Percentiles rank a stretch among this genome's conserved stretches.
Conservation (phyloP, 2,888 invertebrate genomes). For the Hylaea fasciaria region DNA sequence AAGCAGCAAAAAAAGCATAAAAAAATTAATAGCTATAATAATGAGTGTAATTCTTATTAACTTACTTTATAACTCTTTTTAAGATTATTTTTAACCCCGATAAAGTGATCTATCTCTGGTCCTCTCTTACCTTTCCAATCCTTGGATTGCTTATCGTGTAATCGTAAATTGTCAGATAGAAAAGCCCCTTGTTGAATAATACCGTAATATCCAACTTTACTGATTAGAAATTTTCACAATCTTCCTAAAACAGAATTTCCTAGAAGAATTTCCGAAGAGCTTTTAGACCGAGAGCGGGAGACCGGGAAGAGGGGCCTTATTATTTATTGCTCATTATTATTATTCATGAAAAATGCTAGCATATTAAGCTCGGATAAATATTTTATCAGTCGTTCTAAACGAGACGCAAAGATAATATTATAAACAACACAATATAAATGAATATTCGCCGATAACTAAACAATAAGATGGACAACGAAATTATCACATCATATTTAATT, state of each 20-base stretch:
- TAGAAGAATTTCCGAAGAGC: conserved; percentile 4
- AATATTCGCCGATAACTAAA: too few relatives aligned
- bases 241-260: conserved; percentile 1
- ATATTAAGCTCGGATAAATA: too few relatives aligned
- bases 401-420: too few relatives aligned
- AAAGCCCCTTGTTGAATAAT: conserved; percentile 54
- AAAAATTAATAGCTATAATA: too few relatives aligned
- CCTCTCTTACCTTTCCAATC: conserved; percentile 7
- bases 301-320: not conserved
- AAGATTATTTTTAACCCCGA: not conserved
- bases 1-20: too few relatives aligned
- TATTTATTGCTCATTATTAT: not conserved
- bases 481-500: too few relatives aligned
- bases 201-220: conserved; percentile 28
- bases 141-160: conserved; percentile 63
- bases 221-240: conserved; percentile 33
- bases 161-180: conserved; percentile 61
- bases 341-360: too few relatives aligned
- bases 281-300: not conserved
- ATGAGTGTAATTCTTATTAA: too few relatives aligned
- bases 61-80: too few relatives aligned
- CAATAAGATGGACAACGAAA: too few relatives aligned
- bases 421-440: too few relatives aligned
- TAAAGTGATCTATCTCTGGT: conserved; percentile 16
- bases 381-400: too few relatives aligned